phyloP scores from a whole-genome alignment of 2,113 vertebrate genomes.

The Tetrax tetrax region DNA sequence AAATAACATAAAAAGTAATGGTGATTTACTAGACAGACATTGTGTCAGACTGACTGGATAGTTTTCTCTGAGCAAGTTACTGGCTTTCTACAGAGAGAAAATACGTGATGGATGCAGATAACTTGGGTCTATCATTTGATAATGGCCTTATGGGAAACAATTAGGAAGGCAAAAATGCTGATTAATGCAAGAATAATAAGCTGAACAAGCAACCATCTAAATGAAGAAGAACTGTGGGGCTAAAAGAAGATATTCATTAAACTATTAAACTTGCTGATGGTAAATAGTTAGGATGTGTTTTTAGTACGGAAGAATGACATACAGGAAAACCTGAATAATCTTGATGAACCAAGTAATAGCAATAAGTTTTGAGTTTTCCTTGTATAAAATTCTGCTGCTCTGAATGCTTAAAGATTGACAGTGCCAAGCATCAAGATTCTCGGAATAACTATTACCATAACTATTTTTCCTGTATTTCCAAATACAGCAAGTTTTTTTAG shows the following conservation, averaged over 20 bases:
- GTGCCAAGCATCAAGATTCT: not conserved
- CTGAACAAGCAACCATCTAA: not conserved
- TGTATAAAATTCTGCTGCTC: not conserved
- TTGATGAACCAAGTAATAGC: not conserved
- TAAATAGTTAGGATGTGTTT: not conserved
- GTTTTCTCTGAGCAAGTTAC: not conserved
- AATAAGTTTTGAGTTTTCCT: not conserved
- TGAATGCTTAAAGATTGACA: not conserved
- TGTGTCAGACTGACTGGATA: not conserved
- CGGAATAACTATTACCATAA: not conserved
- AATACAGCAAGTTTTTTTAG: not conserved
- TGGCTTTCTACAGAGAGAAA: not conserved
- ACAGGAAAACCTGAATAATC: not conserved
- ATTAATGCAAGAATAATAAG: not conserved
- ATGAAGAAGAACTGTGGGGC: not conserved
- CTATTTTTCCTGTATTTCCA: not conserved
- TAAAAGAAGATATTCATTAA: not conserved
- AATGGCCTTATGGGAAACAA: not conserved
- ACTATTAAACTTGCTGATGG: not conserved
- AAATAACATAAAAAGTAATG: not conserved
- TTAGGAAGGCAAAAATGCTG: not conserved
- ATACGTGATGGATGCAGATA: not conserved
- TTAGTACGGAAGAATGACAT: not conserved
- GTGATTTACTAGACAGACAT: not conserved
- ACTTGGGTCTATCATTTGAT: not conserved